Evolutionary conservation across 2,888 invertebrate genomes (phyloP), one percentile per base, ranked within the genome.

Genomic region (Laspeyria flexula): DNA sequence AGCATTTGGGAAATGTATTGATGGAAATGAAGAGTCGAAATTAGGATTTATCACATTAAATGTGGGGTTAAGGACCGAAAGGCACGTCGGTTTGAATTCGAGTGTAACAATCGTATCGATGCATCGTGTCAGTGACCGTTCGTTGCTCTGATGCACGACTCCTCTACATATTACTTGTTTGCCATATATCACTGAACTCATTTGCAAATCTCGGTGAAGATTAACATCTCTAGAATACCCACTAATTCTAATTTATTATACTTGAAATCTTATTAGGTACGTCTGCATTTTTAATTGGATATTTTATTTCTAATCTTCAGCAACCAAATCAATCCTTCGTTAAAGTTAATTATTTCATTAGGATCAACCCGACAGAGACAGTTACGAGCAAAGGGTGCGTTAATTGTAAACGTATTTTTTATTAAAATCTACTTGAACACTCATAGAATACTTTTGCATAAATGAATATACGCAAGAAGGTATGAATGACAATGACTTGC

Each of bases 71-170:
- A 75, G 57, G 60, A 73, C 73, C 71, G 60, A 50, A 34, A 33
- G 54, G 51, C 38, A 51, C 50, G 60, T 57, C 45, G 55, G 54
- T 56, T 60, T 53, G 55, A 61, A 48, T 53, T 60, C 53, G 55
- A 60, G 50, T 55, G 61, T 49, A 55, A 64, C 50, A 62, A 65
- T 65, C 55, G 60, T 71, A 64, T 72, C 54, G 60, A 62, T 69
- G 65, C 65, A 62, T 60, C 50, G 61, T 60, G 77, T 73, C 75
- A 60, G 55, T 70, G 77, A 75, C 73, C 78, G 67, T 52, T 37
- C 45, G 43, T 34, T 11, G 33, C 41, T 41, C 30, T 41, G n/a
- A n/a, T 30, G 37, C 58, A 60, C 38, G 39, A 47, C 45, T 56
- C 46, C 45, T 56, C 46, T 46, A 54, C 41, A 15, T 15, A 60